phyloP scores from a whole-genome alignment of 2,113 vertebrate species.

The Nothoprocta pentlandii region DNA sequence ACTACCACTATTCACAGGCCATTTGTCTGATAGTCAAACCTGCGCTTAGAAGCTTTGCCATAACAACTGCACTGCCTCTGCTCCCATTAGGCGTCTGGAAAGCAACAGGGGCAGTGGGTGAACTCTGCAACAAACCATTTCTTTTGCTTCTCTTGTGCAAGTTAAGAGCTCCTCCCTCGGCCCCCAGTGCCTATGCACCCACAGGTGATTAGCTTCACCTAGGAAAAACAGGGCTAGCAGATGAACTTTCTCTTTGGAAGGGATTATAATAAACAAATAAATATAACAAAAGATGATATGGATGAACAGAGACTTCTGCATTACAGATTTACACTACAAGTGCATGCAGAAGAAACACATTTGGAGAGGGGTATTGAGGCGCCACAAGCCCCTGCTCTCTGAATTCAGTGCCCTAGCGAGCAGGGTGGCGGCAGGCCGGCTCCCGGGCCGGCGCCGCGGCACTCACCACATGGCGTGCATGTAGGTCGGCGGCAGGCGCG shows the following conservation, averaged over 20 bases:
- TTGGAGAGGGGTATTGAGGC: neutral
- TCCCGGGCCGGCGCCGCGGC: rapidly evolving
- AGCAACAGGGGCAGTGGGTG: neutral
- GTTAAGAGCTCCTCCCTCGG: neutral
- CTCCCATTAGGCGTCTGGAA: constrained; percentile 7
- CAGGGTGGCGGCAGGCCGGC: too few species aligned
- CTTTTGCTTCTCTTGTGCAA: neutral
- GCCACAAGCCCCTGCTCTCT: neutral
- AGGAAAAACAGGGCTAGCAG: neutral
- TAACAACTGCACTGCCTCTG: constrained; percentile 5
- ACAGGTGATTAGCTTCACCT: neutral
- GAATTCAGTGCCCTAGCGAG: too few species aligned
- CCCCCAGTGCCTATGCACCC: neutral
- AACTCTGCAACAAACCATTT: neutral
- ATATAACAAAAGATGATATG: neutral
- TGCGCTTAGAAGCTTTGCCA: neutral
- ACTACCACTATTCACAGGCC: neutral
- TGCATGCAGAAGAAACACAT: neutral
- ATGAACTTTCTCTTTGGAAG: neutral
- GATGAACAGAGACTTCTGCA: neutral
- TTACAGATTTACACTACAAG: neutral
- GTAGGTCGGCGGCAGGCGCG: constrained; percentile 94
- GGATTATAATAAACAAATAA: too few species aligned
- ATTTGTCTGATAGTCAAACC: neutral
- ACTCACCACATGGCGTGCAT: constrained; percentile 99